Evolutionary conservation across 1,140 invertebrate species (phyloP).

Genomic region (Cardiocondyla obscurior): DNA sequence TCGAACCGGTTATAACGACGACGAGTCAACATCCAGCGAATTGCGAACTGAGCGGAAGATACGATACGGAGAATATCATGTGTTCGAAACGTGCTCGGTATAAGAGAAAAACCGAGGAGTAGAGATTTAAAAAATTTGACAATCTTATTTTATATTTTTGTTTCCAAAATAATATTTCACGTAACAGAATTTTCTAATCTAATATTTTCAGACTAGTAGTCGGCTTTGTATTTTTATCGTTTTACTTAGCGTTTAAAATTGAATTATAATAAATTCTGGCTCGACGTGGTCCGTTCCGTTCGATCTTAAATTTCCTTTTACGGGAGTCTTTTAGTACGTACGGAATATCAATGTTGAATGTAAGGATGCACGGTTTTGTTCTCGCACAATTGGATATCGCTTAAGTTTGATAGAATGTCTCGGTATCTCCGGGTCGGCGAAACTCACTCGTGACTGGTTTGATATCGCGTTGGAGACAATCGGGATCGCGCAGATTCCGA

Average conservation of each 20-base stretch:
- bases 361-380: background rate
- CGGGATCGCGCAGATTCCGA: conserved; percentile 54
- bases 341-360: background rate
- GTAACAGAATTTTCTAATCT: background rate
- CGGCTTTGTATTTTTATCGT: background rate
- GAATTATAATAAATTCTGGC: background rate
- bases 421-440: background rate
- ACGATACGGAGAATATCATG: conserved; percentile 43
- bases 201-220: background rate
- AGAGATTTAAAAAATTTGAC: background rate
- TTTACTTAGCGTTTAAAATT: background rate
- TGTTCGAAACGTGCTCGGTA: conserved; percentile 8
- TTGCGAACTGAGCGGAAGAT: conserved; percentile 7
- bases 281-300: background rate
- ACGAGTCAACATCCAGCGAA: conserved; percentile 61
- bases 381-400: background rate
- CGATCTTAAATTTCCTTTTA: background rate
- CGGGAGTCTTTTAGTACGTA: background rate
- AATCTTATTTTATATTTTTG: background rate
- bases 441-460: conserved; percentile 18
- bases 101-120: background rate
- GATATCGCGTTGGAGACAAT: conserved; percentile 36
- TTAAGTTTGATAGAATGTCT: conserved; percentile 19
- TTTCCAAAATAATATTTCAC: background rate
- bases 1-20: conserved; percentile 67